phyloP scores from a whole-genome alignment of 2,113 vertebrate species.

The Petromus typicus region DNA sequence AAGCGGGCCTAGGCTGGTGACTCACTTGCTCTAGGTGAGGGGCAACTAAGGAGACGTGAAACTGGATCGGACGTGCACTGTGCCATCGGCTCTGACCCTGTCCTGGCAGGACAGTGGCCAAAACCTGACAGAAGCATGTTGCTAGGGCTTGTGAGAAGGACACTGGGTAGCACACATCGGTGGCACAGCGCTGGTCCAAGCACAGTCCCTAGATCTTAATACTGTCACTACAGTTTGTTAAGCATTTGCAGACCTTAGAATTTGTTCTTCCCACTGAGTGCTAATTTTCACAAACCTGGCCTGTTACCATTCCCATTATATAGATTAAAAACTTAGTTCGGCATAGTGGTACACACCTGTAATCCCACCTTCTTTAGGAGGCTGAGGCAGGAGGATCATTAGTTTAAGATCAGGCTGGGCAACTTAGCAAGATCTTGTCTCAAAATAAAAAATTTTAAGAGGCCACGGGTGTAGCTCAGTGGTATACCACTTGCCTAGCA shows the following conservation, averaged over 20 bases:
- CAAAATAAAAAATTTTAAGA: not conserved
- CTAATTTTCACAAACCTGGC: constrained; percentile 17
- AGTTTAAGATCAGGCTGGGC: not conserved
- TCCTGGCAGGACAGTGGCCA: not conserved
- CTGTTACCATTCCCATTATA: not conserved
- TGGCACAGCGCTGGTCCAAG: not conserved
- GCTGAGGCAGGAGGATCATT: not conserved
- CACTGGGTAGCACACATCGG: not conserved
- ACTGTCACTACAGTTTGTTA: not conserved
- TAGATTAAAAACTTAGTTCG: not conserved
- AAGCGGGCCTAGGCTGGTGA: not conserved
- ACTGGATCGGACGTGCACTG: not conserved
- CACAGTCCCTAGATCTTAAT: not conserved
- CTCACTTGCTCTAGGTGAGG: not conserved
- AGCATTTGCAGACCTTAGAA: not conserved
- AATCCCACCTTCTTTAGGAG: not conserved
- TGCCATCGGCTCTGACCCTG: not conserved
- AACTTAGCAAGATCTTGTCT: not conserved
- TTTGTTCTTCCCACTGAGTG: not conserved
- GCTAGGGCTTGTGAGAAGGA: constrained; percentile 1
- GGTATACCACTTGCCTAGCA: not conserved
- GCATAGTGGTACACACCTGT: not conserved
- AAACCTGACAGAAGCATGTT: not conserved
- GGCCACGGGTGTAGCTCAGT: not conserved
- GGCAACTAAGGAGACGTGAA: not conserved